Evolutionary conservation across 2,888 invertebrate species (phyloP), one percentile per base, ranked within the genome.

Genomic region (Lithophane ornitopus): DNA sequence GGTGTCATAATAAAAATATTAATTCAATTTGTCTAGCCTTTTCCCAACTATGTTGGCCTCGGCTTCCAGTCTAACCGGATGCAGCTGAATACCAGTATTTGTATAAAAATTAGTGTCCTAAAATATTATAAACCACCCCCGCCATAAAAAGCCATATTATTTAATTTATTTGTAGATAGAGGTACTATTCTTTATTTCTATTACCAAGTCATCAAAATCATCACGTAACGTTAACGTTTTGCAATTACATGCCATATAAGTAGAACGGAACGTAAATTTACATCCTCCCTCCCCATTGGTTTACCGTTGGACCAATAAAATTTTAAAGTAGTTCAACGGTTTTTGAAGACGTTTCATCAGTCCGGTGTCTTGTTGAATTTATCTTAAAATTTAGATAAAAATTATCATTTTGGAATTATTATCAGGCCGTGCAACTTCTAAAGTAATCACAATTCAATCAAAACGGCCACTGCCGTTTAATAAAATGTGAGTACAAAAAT

Each of bases 281-380:
- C 77, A 85, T 84, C 80, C 87, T 85, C 88, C 77, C 70, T 76
- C 80, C 69, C 82, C 76, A 94, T 95, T 95, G 94, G 95, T 80
- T 86, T 74, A 79, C 85, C 75, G 80, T 80, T 74, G 71, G 75
- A 85, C 95, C 95, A 82, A 82, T 95, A 88, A 89, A 91, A 92
- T 91, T 92, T 93, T 83, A 92, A 94, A 92, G 90, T 89, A 90
- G 85, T 82, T 85, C 93, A 96, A 96, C 96, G 96, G 96, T 95
- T 96, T 96, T 95, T 93, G 91, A 92, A 94, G 91, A 92, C 93
- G 90, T 91, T 82, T 93, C 90, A 89, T 91, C 90, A 91, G 92
- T 95, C 94, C 93, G 92, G 95, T 95, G 93, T 93, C 91, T 91
- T 92, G 93, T 92, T 92, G 91, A 92, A 91, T 91, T 91, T 91